A percentile compares a stretch with the other conserved stretches of the same genome.
Conservation (phyloP, 2,888 invertebrate species). For the Nomada lathburiana region DNA sequence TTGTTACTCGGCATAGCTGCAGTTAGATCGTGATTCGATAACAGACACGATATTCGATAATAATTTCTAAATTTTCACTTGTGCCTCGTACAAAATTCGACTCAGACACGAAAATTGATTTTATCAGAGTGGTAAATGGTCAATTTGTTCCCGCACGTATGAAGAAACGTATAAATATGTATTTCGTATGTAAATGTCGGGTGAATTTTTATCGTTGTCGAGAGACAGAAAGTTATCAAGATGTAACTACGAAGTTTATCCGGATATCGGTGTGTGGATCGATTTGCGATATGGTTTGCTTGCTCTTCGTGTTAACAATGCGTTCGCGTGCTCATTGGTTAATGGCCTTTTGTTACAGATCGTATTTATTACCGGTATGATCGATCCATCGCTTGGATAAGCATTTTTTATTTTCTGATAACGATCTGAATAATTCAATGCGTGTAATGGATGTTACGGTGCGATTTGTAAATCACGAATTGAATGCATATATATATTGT, state of each 20-base stretch:
- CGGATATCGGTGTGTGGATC: neutral
- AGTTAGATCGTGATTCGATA: slow-evolving; percentile 36
- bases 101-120: neutral
- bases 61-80: slow-evolving; percentile 34
- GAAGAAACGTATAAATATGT: neutral
- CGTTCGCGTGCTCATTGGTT: slow-evolving; percentile 29
- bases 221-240: neutral
- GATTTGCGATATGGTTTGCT: neutral
- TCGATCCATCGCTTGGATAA: slow-evolving; percentile 4
- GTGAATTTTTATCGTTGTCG: slow-evolving; percentile 11
- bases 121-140: slow-evolving; percentile 9
- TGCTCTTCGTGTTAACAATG: slow-evolving; percentile 17
- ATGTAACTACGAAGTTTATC: neutral
- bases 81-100: neutral
- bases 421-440: neutral
- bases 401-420: neutral
- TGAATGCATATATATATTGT: neutral
- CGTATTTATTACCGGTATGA: slow-evolving; percentile 32
- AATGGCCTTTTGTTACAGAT: slow-evolving; percentile 12
- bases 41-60: neutral
- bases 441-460: neutral
- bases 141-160: neutral
- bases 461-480: neutral
- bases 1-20: slow-evolving; percentile 6
- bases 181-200: neutral